phyloP scores from a whole-genome alignment of 2,888 invertebrate species.

The Acrocyrtus sp. region DNA sequence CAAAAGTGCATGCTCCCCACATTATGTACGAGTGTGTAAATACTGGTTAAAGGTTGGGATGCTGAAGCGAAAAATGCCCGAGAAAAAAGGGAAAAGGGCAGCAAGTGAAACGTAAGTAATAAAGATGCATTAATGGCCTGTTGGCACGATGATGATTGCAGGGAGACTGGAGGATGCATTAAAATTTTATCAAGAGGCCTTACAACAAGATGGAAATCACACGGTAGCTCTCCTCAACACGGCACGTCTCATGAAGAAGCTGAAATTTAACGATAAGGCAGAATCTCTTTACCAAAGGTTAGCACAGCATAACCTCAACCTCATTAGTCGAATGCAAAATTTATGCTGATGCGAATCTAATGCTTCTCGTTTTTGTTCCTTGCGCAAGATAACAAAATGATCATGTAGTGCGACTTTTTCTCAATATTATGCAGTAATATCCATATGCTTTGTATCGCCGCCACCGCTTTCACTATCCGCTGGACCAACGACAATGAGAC shows the following conservation, averaged over 20 bases:
- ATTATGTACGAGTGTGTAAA: background rate
- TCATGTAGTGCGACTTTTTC: too few species aligned
- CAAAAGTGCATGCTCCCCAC: background rate
- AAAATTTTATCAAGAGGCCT: constrained; percentile 71
- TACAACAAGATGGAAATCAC: constrained; percentile 71
- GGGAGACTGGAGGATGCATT: constrained; percentile 70
- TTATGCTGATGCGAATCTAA: constrained; percentile 60
- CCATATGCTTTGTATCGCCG: too few species aligned
- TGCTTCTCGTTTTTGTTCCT: constrained; percentile 28
- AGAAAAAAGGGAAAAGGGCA: constrained; percentile 24
- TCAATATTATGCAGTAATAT: too few species aligned
- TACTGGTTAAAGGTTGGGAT: constrained; percentile 15
- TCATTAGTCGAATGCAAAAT: constrained; percentile 51
- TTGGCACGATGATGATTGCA: constrained; percentile 64
- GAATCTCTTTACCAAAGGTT: constrained; percentile 63
- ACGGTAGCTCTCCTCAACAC: constrained; percentile 72
- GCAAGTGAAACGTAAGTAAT: constrained; percentile 51
- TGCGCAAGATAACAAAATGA: background rate
- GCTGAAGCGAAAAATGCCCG: constrained; percentile 29
- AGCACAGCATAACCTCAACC: constrained; percentile 27
- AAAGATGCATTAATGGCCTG: constrained; percentile 54
- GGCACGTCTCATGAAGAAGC: constrained; percentile 67
- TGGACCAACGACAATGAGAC: background rate
- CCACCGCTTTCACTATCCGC: too few species aligned
- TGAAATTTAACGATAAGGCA: constrained; percentile 62